phyloP scores from a whole-genome alignment of 2,113 vertebrate species.

The Phaethornis superciliosus region DNA sequence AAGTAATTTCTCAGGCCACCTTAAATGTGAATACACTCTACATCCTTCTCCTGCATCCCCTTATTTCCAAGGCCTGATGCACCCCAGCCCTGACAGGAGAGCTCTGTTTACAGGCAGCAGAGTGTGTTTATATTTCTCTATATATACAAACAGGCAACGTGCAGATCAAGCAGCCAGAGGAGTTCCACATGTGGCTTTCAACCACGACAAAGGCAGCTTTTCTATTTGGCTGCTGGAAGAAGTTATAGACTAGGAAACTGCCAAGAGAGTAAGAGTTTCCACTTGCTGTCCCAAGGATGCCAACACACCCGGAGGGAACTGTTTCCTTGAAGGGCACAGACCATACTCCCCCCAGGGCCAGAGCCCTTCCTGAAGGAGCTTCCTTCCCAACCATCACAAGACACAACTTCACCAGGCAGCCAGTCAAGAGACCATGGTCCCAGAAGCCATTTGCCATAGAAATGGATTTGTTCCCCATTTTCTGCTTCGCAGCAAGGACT shows the following conservation, averaged over 20 bases:
- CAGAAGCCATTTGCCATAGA: not conserved
- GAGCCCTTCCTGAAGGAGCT: not conserved
- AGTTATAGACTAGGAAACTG: constrained; percentile 16
- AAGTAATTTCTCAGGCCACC: not conserved
- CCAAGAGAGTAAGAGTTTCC: not conserved
- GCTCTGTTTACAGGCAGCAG: not conserved
- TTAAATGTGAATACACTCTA: not conserved
- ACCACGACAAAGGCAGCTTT: constrained; percentile 28
- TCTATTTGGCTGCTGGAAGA: not conserved
- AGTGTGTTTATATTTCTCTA: rapidly evolving
- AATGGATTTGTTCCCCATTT: not conserved
- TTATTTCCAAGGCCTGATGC: not conserved
- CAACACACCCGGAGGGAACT: rapidly evolving
- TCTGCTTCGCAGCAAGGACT: rapidly evolving
- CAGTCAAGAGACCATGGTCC: rapidly evolving
- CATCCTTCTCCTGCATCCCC: rapidly evolving
- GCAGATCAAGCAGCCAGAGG: not conserved
- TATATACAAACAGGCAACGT: not conserved
- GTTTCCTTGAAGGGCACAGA: not conserved
- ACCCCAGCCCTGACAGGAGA: not conserved
- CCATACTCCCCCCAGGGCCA: not conserved
- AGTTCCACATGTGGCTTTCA: not conserved
- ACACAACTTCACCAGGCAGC: not conserved
- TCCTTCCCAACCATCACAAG: not conserved
- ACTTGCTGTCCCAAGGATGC: not conserved